phyloP scores from a whole-genome alignment of 2,888 invertebrate species.

The Drosophila heteroneura region DNA sequence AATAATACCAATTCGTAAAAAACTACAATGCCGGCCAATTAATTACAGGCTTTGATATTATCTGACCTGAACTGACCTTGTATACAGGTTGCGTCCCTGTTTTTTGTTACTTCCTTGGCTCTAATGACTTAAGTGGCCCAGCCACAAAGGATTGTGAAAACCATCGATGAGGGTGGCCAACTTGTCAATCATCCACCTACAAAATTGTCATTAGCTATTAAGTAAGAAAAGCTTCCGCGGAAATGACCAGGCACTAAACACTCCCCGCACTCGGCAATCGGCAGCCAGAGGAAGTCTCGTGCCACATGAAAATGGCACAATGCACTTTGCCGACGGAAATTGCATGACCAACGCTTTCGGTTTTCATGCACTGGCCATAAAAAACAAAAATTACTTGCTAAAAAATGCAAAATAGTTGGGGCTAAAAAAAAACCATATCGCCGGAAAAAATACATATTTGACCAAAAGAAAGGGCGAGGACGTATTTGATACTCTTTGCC shows the following conservation, averaged over 20 bases:
- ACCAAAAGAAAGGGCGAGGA: neutral
- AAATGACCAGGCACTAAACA: conserved; percentile 31
- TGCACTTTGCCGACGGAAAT: conserved; percentile 61
- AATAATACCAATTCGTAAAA: conserved; percentile 17
- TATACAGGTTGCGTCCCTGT: conserved; percentile 12
- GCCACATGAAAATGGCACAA: conserved; percentile 46
- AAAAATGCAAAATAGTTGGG: conserved; percentile 25
- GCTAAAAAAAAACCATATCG: conserved; percentile 4
- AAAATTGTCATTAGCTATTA: conserved; percentile 59
- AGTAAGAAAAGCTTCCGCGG: conserved; percentile 22
- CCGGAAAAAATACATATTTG: conserved; percentile 24
- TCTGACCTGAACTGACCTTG: conserved; percentile 58
- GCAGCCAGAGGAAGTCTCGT: neutral
- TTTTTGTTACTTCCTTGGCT: neutral
- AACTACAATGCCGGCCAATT: conserved; percentile 32
- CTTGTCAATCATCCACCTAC: conserved; percentile 52
- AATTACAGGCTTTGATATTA: conserved; percentile 34
- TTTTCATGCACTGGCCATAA: conserved; percentile 28
- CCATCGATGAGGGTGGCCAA: conserved; percentile 35
- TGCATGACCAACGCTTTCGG: conserved; percentile 63
- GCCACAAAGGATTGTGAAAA: conserved; percentile 9
- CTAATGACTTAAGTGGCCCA: conserved; percentile 43
- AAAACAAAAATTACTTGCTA: conserved; percentile 14
- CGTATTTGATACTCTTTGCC: conserved; percentile 2
- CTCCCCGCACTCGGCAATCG: neutral